Evolutionary conservation across 2,888 invertebrate genomes (phyloP).

Genomic region (Noctua fimbriata): DNA sequence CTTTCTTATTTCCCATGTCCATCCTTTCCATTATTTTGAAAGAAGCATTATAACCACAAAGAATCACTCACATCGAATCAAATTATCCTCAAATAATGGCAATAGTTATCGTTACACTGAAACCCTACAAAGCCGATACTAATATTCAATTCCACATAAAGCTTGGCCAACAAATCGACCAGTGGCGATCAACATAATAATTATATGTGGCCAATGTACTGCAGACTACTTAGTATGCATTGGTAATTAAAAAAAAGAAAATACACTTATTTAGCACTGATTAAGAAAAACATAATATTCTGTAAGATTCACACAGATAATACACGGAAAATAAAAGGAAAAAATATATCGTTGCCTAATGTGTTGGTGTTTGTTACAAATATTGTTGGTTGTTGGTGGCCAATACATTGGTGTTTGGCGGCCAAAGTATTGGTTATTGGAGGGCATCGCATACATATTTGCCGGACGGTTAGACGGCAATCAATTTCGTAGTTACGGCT

Average conservation of each 20-base stretch:
- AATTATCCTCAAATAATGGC: not conserved
- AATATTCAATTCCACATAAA: constrained; percentile 10
- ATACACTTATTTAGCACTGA: not conserved
- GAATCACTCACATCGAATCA: not conserved
- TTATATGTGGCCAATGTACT: not conserved
- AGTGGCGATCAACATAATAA: not conserved
- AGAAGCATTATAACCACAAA: not conserved
- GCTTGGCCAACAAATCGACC: not conserved
- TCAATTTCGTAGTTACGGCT: constrained; percentile 28
- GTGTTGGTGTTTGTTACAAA: not conserved
- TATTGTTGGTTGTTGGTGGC: not conserved
- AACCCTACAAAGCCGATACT: not conserved
- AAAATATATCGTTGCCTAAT: not conserved
- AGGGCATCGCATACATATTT: constrained; percentile 17
- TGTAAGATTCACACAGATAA: not conserved
- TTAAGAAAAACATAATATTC: not conserved
- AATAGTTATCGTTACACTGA: not conserved
- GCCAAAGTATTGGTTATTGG: constrained; percentile 16
- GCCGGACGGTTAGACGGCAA: constrained; percentile 15
- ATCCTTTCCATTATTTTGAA: not conserved
- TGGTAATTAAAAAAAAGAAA: not conserved
- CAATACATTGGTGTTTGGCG: not conserved
- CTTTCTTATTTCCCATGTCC: not conserved
- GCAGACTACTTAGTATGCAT: not conserved
- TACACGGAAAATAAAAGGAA: not conserved